phyloP scores from a whole-genome alignment of 1,140 invertebrate genomes.

The Lepidurus packardi region DNA sequence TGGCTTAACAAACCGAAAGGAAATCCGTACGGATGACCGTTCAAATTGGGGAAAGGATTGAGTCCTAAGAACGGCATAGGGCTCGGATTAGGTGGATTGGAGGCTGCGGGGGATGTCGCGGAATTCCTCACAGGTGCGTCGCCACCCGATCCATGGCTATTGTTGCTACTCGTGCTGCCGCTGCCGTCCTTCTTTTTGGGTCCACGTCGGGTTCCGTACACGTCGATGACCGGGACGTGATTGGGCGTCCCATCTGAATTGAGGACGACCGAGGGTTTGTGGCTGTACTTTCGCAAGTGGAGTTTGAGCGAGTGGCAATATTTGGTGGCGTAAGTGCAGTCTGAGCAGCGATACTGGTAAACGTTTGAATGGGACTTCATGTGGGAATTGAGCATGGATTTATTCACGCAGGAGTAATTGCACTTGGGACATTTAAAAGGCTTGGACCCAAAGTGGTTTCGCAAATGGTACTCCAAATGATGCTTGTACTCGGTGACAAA shows the following conservation, averaged over 20 bases:
- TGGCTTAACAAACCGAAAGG: constrained; percentile 26
- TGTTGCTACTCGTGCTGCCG: constrained; percentile 36
- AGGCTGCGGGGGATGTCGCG: constrained; percentile 27
- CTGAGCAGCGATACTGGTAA: constrained; percentile 90
- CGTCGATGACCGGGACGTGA: constrained; percentile 77
- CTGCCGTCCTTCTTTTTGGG: constrained; percentile 50
- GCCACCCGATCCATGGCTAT: constrained; percentile 20
- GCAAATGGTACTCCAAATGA: constrained; percentile 93
- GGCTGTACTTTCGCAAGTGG: constrained; percentile 85
- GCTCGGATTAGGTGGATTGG: constrained; percentile 36
- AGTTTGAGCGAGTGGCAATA: constrained; percentile 96
- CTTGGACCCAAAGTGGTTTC: constrained; percentile 92
- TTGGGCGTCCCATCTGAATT: constrained; percentile 83
- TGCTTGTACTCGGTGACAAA: constrained; percentile 99
- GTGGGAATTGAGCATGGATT: constrained; percentile 98
- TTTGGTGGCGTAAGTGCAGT: constrained; percentile 96
- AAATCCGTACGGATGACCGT: constrained; percentile 34
- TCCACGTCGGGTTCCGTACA: constrained; percentile 79
- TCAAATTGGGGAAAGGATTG: constrained; percentile 34
- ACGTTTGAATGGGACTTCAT: constrained; percentile 95
- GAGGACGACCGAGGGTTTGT: constrained; percentile 76
- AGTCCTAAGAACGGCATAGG: constrained; percentile 37
- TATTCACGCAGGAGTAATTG: constrained; percentile 91
- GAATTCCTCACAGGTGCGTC: constrained; percentile 13
- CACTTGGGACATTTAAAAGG: constrained; percentile 94